Evolutionary conservation across 2,113 vertebrate species (phyloP), one percentile per base, ranked within the genome.

Genomic region (Microcebus lehilahytsara): DNA sequence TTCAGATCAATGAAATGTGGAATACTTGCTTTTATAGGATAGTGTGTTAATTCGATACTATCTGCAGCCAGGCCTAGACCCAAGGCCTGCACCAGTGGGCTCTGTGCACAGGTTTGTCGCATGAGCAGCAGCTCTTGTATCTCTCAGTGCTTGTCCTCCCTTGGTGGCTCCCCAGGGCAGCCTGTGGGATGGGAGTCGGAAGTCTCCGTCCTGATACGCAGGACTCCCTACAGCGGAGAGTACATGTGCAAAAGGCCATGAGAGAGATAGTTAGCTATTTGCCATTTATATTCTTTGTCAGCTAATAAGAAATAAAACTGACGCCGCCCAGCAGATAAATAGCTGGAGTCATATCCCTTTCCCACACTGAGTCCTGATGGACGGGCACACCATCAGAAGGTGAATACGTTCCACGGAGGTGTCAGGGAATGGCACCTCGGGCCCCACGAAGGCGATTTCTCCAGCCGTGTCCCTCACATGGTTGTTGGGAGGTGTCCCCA

Each of bases 381-480:
- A 49, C 46, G 9, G 11, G 58, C 12, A 19, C 27, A 10, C 8
- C 1, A 23, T 0, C 2, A 32, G 19, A 74, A 72, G 20, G 11
- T 23, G 51, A 77, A 58, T 23, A 25, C n/a, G 13, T 10, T 17
- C 8, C 19, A 6, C 0, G 14, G 46, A 2, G 1, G 20, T 20
- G 9, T 34, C 32, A 0, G 60, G 32, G 14, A 46, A 46, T 46
- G 46, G 9, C 46, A 46, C 66, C 85, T 80, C 25, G 42, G 64
- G 17, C 22, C 56, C 62, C 23, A 0, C 0, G 0, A 42, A n/a
- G 10, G 37, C 1, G 7, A 2, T 71, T 14, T 27, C 40, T 74
- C 42, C 30, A 67, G 56, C 42, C 13, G 20, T 49, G 3, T 20
- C n/a, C n/a, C 46, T 67, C 34, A 12, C 3, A 51, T 81, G 16